Evolutionary conservation across 2,888 invertebrate genomes (phyloP).

Genomic region (Leistus spinibarbis): DNA sequence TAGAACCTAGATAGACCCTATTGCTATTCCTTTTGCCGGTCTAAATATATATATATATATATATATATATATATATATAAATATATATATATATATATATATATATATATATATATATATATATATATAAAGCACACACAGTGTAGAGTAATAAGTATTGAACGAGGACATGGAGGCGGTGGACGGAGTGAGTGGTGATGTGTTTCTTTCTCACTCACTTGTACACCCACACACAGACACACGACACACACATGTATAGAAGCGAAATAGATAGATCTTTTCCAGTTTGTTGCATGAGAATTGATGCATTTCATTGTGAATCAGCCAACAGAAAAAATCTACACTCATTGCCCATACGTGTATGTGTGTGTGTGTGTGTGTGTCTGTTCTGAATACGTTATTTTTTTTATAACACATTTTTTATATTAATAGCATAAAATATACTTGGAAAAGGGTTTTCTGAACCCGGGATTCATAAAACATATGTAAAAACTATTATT

Average conservation of each 20-base stretch:
- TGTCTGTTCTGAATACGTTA: background rate
- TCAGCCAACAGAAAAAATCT: background rate
- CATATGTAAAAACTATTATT: no score
- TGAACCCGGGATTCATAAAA: no score
- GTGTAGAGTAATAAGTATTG: background rate
- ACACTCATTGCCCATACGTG: background rate
- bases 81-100: background rate
- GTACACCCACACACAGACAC: no score
- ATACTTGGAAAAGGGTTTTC: no score
- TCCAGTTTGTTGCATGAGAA: background rate
- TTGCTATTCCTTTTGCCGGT: background rate
- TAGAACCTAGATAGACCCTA: no score
- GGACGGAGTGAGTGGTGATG: background rate
- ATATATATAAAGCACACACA: background rate
- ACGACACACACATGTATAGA: no score
- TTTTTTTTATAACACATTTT: no score
- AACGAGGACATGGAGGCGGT: background rate
- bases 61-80: background rate
- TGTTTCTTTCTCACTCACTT: background rate
- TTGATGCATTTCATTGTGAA: background rate
- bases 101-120: conserved; percentile 2
- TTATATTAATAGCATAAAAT: no score
- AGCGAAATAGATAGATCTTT: background rate
- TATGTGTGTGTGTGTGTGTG: background rate
- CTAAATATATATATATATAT: background rate